Evolutionary conservation across 2,113 vertebrate genomes (phyloP).

Genomic region (Nothobranchius furzeri): DNA sequence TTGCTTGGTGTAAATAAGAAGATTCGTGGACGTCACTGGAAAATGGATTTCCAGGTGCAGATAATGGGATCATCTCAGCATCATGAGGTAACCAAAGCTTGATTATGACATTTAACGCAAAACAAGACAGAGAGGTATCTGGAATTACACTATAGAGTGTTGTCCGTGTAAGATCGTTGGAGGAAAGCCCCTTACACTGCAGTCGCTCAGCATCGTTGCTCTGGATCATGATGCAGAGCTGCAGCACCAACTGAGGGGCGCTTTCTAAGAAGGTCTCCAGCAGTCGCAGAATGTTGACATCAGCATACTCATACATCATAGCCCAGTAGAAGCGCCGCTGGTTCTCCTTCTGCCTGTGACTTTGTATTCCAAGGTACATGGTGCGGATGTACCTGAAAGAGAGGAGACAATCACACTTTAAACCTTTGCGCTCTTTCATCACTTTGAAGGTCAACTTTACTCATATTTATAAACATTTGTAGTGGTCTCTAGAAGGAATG

Average conservation of each 20-base stretch:
- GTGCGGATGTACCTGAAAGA: constrained; percentile 92
- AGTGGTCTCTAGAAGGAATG: background rate
- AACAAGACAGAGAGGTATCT: background rate
- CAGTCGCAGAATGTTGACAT: constrained; percentile 98
- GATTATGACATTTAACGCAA: background rate
- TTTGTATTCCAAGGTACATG: constrained; percentile 99
- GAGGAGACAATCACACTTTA: background rate
- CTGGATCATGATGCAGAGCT: constrained; percentile 99
- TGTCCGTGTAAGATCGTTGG: constrained; percentile 13
- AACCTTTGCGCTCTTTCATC: no score
- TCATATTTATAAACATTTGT: background rate
- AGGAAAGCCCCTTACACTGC: constrained; percentile 89
- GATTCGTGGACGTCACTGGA: background rate
- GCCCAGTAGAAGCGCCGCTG: constrained; percentile 99
- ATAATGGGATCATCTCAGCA: background rate
- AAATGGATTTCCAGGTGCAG: constrained; percentile 7
- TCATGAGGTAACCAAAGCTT: background rate
- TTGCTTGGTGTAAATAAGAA: constrained; percentile 11
- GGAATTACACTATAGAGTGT: constrained; percentile 12
- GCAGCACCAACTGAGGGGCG: constrained; percentile 99
- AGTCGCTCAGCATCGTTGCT: constrained; percentile 95
- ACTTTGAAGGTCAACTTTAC: no score
- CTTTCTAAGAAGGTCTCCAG: constrained; percentile 98
- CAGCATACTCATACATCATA: constrained; percentile 99
- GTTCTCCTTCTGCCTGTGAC: constrained; percentile 96